Percentiles rank a stretch among this genome's conserved stretches.
These are phyloP conservation scores for Meiosimyza platycephala DNA, from an alignment of 2,888 invertebrate genomes.

Conservation along the genomic window DNA sequence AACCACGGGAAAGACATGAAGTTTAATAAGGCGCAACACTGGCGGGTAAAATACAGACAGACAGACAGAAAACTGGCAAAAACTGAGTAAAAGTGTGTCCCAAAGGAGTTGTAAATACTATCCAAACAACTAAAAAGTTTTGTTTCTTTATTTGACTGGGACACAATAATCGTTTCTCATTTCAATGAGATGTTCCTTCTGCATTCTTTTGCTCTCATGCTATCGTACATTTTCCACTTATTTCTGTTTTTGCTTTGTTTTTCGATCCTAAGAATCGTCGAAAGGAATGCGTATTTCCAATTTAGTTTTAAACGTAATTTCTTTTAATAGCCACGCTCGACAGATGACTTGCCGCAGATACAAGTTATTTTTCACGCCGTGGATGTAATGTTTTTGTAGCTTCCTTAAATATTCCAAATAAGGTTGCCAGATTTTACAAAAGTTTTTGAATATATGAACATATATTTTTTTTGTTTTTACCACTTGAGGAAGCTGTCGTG, in stretches of 20 bases:
- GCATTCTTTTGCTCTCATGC: not conserved
- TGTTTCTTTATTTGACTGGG: slow-evolving; percentile 55
- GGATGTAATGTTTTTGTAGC: not conserved
- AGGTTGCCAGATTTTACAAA: too few relatives aligned
- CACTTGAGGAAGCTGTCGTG: too few relatives aligned
- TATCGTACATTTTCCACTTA: not conserved
- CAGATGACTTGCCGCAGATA: slow-evolving; percentile 58
- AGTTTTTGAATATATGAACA: too few relatives aligned
- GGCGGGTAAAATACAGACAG: slow-evolving; percentile 5
- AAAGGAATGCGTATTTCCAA: slow-evolving; percentile 48
- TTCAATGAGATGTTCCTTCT: slow-evolving; percentile 54
- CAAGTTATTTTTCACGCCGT: slow-evolving; percentile 23
- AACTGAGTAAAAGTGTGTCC: slow-evolving; percentile 48
- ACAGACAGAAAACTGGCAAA: not conserved
- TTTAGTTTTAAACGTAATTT: slow-evolving; percentile 66
- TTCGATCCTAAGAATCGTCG: not conserved
- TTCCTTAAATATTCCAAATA: not conserved
- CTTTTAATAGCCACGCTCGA: slow-evolving; percentile 64
- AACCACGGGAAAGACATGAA: not conserved
- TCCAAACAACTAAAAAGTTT: slow-evolving; percentile 64
- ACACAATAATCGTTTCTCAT: slow-evolving; percentile 66
- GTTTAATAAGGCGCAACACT: slow-evolving; percentile 31
- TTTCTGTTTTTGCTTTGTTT: too few relatives aligned
- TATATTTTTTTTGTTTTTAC: too few relatives aligned
- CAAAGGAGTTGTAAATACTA: slow-evolving; percentile 64